Conservation (phyloP, 2,113 vertebrate species). For the Otolemur garnettii region DNA sequence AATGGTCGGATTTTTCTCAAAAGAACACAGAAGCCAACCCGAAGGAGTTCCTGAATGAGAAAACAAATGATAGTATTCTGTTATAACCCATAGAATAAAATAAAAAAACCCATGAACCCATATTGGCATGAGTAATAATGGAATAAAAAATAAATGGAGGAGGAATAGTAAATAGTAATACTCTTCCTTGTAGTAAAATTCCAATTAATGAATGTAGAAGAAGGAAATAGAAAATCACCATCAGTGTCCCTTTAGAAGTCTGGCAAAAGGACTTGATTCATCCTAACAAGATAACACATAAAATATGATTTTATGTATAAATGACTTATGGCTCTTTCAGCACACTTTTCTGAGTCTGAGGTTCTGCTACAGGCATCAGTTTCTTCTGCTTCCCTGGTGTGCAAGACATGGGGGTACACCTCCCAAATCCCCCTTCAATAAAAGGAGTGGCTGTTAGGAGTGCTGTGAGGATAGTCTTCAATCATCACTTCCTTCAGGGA, state of each 20-base stretch:
- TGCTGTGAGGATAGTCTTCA: background rate
- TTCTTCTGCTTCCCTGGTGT: background rate
- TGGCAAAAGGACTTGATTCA: background rate
- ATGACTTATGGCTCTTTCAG: background rate
- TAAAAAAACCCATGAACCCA: constrained; percentile 8
- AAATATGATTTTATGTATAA: background rate
- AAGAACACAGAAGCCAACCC: background rate
- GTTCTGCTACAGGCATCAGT: background rate
- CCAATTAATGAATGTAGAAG: background rate
- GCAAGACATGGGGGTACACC: background rate
- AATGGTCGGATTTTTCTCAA: background rate
- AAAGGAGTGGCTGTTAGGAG: background rate
- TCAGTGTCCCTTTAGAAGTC: background rate
- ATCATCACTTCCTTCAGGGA: background rate
- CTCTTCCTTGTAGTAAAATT: constrained; percentile 38
- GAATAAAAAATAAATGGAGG: background rate
- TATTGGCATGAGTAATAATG: background rate
- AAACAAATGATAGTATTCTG: background rate
- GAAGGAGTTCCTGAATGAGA: background rate
- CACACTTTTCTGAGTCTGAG: background rate
- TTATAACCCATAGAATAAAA: background rate
- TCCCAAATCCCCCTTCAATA: background rate
- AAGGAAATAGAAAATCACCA: background rate
- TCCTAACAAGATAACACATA: background rate
- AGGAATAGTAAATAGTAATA: background rate